Percentiles rank a stretch among this genome's conserved stretches.
These are phyloP conservation scores for Anas flavirostris DNA, from an alignment of 2,797 vertebrate species.

Conservation along the genomic window DNA sequence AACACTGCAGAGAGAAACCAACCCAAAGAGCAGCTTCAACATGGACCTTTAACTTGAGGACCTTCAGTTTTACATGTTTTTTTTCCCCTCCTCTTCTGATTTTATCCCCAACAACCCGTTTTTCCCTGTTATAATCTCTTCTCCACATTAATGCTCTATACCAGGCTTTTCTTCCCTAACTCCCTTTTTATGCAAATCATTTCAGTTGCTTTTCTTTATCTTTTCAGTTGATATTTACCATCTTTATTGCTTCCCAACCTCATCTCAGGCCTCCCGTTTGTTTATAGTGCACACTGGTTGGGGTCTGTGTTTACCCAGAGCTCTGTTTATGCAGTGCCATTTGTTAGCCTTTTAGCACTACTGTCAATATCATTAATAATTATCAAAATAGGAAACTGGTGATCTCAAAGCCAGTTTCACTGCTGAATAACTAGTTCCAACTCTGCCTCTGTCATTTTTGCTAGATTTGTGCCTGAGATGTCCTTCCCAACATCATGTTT, in stretches of 20 bases:
- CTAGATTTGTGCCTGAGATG: background rate
- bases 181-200: background rate
- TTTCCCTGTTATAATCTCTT: background rate
- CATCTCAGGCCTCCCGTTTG: background rate
- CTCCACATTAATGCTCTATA: background rate
- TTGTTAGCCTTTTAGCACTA: conserved; percentile 53
- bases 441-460: background rate
- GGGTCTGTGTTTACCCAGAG: conserved; percentile 1
- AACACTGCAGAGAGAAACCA: background rate
- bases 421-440: background rate
- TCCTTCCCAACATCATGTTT: background rate
- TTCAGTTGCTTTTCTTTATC: conserved; percentile 53
- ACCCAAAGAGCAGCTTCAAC: background rate
- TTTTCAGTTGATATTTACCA: conserved; percentile 39
- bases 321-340: conserved; percentile 16
- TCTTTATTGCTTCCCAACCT: conserved; percentile 46
- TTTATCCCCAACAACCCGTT: background rate
- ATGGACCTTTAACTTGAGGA: background rate
- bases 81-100: background rate
- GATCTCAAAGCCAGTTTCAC: background rate
- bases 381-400: background rate
- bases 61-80: background rate
- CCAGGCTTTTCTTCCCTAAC: background rate
- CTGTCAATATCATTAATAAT: conserved; percentile 68
- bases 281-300: background rate